Conservation (phyloP, 2,888 invertebrate species). For the Erebia ligea region DNA sequence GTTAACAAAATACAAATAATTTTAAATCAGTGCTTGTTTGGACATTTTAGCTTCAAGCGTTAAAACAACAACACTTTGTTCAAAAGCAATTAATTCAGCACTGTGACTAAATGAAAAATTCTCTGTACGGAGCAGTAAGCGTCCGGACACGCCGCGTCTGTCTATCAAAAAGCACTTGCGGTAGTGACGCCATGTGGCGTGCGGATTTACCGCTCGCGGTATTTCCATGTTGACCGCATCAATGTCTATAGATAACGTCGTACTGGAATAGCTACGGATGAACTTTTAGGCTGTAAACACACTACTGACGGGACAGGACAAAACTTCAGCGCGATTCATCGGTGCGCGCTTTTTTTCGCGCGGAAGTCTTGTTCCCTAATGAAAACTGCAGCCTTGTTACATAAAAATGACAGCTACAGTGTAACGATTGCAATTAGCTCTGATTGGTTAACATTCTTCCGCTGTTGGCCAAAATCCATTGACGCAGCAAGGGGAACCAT, state of each 20-base stretch:
- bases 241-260: slow-evolving; percentile 31
- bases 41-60: slow-evolving; percentile 11
- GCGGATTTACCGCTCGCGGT: slow-evolving; percentile 71
- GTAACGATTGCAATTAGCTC: too few species aligned
- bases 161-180: slow-evolving; percentile 78
- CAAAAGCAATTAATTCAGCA: slow-evolving; percentile 53
- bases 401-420: too few species aligned
- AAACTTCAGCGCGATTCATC: too few species aligned
- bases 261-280: slow-evolving; percentile 26
- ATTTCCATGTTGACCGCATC: slow-evolving; percentile 67
- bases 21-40: slow-evolving; percentile 11
- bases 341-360: too few species aligned
- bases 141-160: slow-evolving; percentile 61
- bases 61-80: slow-evolving; percentile 26
- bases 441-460: too few species aligned
- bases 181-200: slow-evolving; percentile 64
- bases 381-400: too few species aligned
- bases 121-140: slow-evolving; percentile 52
- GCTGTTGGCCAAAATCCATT: too few species aligned
- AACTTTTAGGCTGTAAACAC: neutral
- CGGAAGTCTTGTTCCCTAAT: too few species aligned
- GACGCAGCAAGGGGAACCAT: too few species aligned
- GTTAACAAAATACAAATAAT: slow-evolving; percentile 3
- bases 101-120: slow-evolving; percentile 67
- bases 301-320: too few species aligned